A percentile compares a stretch with the other conserved stretches of the same genome.
These are phyloP conservation scores for Lepus townsendii DNA, from an alignment of 2,797 vertebrate genomes.

Conservation along the genomic window DNA sequence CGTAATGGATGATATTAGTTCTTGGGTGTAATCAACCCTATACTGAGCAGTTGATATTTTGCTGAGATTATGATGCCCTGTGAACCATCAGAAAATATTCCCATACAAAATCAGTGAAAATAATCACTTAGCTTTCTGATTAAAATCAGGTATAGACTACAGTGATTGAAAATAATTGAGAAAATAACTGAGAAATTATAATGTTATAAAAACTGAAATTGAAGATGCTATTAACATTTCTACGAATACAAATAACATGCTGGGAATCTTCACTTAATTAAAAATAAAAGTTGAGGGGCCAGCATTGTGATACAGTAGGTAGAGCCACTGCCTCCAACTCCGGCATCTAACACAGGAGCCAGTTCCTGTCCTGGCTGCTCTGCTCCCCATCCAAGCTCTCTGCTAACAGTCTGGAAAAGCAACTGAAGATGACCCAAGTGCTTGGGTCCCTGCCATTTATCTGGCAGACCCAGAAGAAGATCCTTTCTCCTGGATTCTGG, in stretches of 20 bases:
- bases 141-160: background rate
- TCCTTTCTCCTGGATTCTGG: no score
- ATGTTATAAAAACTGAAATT: background rate
- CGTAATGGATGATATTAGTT: background rate
- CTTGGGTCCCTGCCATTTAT: no score
- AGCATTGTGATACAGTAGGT: no score
- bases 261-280: background rate
- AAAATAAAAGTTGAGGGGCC: background rate
- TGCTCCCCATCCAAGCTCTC: no score
- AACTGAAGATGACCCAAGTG: no score
- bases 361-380: no score
- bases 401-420: no score
- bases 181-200: slow-evolving; percentile 14
- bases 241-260: background rate
- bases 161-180: slow-evolving; percentile 12
- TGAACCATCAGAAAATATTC: background rate
- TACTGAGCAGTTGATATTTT: background rate
- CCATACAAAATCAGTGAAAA: slow-evolving; percentile 21
- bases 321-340: no score
- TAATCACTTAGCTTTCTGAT: background rate
- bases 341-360: no score
- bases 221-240: background rate
- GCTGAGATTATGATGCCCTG: background rate
- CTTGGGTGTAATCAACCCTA: background rate
- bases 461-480: no score